These are phyloP conservation scores for Hypsibius dujardini DNA, from an alignment of 1,140 invertebrate species.

Conservation along the genomic window DNA sequence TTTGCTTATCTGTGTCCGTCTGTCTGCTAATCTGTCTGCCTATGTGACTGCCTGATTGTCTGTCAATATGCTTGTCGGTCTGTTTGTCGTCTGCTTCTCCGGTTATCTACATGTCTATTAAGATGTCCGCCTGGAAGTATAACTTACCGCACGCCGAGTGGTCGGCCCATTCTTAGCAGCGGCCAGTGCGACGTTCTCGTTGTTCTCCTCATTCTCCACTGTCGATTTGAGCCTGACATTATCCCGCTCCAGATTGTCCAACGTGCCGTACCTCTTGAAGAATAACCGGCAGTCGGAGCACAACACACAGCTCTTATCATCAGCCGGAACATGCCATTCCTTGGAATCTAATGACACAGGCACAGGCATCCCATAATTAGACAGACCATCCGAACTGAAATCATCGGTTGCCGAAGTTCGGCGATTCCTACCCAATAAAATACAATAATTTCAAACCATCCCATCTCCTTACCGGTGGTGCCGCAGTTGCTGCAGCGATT, in stretches of 20 bases:
- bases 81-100: background rate
- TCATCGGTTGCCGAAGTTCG: background rate
- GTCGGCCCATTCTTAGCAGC: background rate
- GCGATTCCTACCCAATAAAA: too few relatives aligned
- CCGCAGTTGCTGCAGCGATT: slow-evolving; percentile 12
- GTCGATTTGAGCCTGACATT: background rate
- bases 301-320: slow-evolving; percentile 48
- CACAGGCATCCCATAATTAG: background rate
- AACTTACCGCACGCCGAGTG: background rate
- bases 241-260: slow-evolving; percentile 39
- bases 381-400: background rate
- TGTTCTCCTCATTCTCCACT: background rate
- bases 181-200: background rate
- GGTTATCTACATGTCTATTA: background rate
- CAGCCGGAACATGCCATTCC: slow-evolving; percentile 58
- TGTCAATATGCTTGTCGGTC: background rate
- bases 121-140: background rate
- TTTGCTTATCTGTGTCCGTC: too few relatives aligned
- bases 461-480: background rate
- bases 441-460: too few relatives aligned
- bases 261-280: slow-evolving; percentile 63
- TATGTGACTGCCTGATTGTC: background rate
- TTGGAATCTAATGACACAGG: slow-evolving; percentile 38
- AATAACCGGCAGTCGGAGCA: slow-evolving; percentile 63
- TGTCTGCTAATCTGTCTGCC: background rate